Conservation (phyloP, 2,888 invertebrate genomes). For the Limnephilus lunatus region DNA sequence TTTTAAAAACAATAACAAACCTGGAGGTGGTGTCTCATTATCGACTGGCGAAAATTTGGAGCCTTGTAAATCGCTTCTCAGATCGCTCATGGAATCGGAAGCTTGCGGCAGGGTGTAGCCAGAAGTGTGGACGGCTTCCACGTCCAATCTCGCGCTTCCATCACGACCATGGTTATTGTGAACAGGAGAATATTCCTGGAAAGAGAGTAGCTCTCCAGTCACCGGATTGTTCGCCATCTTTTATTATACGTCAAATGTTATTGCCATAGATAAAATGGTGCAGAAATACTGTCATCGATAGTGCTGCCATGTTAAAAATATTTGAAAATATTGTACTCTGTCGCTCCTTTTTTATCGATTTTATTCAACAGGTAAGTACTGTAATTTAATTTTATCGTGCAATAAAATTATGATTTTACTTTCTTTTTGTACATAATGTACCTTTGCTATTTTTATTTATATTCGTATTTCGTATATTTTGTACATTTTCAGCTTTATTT, state of each 20-base stretch:
- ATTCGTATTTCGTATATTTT: no score
- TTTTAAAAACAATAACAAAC: background rate
- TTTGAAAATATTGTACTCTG: no score
- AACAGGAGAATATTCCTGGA: constrained; percentile 84
- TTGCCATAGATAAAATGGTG: background rate
- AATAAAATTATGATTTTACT: no score
- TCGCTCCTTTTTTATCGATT: no score
- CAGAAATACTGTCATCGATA: background rate
- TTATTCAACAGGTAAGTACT: no score
- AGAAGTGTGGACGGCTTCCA: constrained; percentile 79
- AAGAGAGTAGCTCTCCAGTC: constrained; percentile 82
- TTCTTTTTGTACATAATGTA: no score
- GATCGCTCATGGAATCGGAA: constrained; percentile 70
- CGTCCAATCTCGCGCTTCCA: constrained; percentile 81
- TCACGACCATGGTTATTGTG: constrained; percentile 74
- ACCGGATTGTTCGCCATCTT: constrained; percentile 65
- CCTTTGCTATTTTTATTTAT: no score
- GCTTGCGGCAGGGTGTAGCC: constrained; percentile 45
- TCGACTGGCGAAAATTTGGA: constrained; percentile 60
- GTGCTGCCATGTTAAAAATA: background rate
- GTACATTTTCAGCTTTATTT: no score
- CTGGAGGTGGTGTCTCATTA: constrained; percentile 59
- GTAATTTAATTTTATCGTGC: no score
- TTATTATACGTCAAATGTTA: background rate
- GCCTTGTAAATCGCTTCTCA: constrained; percentile 71